Base-by-base conservation (phyloP, 2,113 vertebrate genomes). In the Loxodonta africana region DNA sequence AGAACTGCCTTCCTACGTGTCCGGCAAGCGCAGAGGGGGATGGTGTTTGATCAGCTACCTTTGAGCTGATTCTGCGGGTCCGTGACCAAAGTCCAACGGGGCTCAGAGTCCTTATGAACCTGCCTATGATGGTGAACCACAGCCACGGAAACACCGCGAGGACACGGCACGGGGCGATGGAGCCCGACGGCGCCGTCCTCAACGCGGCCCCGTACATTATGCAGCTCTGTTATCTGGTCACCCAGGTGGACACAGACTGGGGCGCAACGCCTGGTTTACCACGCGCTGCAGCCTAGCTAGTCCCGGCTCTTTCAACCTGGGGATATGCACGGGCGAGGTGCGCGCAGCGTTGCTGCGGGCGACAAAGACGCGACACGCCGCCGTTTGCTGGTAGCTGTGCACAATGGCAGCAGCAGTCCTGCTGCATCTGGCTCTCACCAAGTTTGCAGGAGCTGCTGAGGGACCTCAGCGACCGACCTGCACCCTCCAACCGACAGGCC, bases 191-290 rank as follows among this genome's bases (percentile, higher is more conserved):
- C 23, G 41, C 65, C 3, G 11, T 63, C 48, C 71, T 96, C 62
- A 71, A 71, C 53, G 73, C n/a, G 73, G 62, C 37, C 63, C 51
- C 88, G 93, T 20, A 20, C 23, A 48, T 33, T 26, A 2, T 94
- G 73, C 74, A 91, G 18, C 82, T 83, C 11, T 1, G 74, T 44
- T 96, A 88, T 63, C 83, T 93, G 28, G 83, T 95, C 33, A 77
- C 90, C 6, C 96, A 97, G 53, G 91, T 97, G 76, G 63, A 91
- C 2, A 7, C 88, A 5, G 63, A 87, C 26, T 95, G 21, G 98
- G 98, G 44, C 97, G 97, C 88, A 99, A 99, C 51, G 98, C 98
- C 15, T 99, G 98, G 98, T 97, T 90, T 99, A 98, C 91, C 97
- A 98, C 81, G 93, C 99, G 15, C 95, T 98, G 95, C 98, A 99